Conservation (phyloP, 2,113 vertebrate genomes). For the Acanthochromis polyacanthus region DNA sequence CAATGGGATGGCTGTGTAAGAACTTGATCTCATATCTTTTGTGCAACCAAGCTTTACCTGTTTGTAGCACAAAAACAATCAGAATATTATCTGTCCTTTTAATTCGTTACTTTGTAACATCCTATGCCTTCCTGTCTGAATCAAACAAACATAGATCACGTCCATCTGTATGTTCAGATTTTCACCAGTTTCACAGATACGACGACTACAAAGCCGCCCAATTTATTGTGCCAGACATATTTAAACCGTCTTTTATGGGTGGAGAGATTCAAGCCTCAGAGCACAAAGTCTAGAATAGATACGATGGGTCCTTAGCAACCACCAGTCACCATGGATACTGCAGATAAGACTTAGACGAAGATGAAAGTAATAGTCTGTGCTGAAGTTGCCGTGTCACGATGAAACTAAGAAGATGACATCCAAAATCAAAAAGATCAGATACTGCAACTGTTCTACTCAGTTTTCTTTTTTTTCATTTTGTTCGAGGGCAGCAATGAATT, state of each 20-base stretch:
- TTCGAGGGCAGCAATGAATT: background rate
- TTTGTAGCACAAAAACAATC: background rate
- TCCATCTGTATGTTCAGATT: background rate
- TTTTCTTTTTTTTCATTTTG: background rate
- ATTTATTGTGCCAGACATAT: conserved; percentile 25
- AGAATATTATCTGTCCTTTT: background rate
- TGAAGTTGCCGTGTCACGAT: conserved; percentile 26
- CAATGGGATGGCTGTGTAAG: conserved; percentile 96
- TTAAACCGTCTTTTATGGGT: conserved; percentile 21
- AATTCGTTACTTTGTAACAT: background rate
- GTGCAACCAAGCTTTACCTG: background rate
- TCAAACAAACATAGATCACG: background rate
- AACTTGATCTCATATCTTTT: conserved; percentile 14
- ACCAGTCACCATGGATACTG: conserved; percentile 76
- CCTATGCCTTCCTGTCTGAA: background rate
- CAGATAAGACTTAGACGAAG: conserved; percentile 43
- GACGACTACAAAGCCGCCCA: background rate
- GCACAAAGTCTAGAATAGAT: conserved; percentile 64
- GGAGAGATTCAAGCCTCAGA: conserved; percentile 36
- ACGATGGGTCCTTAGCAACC: conserved; percentile 69
- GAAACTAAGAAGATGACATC: conserved; percentile 17
- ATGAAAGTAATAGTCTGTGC: conserved; percentile 37
- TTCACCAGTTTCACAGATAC: background rate
- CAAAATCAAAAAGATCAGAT: background rate
- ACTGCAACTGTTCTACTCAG: background rate